A percentile compares a stretch with the other conserved stretches of the same genome.
Evolutionary conservation across 2,888 invertebrate genomes (phyloP).

Genomic region (Campopleginae sp.): DNA sequence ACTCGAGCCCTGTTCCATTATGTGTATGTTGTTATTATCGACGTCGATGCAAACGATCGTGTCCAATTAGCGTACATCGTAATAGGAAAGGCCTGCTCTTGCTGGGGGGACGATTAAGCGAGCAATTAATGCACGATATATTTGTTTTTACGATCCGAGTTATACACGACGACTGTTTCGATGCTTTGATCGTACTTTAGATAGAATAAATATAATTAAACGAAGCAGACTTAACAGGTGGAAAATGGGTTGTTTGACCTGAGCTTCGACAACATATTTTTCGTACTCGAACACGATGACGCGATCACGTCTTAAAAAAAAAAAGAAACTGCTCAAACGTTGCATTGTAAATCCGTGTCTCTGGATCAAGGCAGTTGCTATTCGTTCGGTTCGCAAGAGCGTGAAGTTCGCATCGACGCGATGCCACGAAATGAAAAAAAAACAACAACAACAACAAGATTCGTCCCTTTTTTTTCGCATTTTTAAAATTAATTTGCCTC

Average conservation of each 20-base stretch:
- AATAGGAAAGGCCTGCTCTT: constrained; percentile 48
- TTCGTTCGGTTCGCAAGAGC: no score
- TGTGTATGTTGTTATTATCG: not conserved
- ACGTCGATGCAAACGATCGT: constrained; percentile 13
- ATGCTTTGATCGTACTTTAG: not conserved
- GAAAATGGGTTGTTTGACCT: constrained; percentile 12
- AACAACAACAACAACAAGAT: no score
- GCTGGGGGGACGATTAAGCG: constrained; percentile 38
- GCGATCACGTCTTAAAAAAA: no score
- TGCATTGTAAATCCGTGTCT: not conserved
- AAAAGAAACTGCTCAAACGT: not conserved
- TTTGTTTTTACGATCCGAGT: not conserved
- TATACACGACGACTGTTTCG: constrained; percentile 1
- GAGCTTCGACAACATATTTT: not conserved
- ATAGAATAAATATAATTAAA: constrained; percentile 13
- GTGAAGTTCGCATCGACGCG: no score
- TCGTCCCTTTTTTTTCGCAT: no score
- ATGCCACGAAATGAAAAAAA: no score
- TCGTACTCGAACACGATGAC: not conserved
- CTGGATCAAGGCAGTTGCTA: not conserved
- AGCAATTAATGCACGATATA: constrained; percentile 16
- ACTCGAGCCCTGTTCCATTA: not conserved
- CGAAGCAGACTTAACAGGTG: constrained; percentile 1
- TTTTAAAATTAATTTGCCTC: no score
- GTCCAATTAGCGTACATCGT: constrained; percentile 57